Evolutionary conservation across 2,888 invertebrate species (phyloP), one percentile per base, ranked within the genome.

Genomic region (Furcula furcula): DNA sequence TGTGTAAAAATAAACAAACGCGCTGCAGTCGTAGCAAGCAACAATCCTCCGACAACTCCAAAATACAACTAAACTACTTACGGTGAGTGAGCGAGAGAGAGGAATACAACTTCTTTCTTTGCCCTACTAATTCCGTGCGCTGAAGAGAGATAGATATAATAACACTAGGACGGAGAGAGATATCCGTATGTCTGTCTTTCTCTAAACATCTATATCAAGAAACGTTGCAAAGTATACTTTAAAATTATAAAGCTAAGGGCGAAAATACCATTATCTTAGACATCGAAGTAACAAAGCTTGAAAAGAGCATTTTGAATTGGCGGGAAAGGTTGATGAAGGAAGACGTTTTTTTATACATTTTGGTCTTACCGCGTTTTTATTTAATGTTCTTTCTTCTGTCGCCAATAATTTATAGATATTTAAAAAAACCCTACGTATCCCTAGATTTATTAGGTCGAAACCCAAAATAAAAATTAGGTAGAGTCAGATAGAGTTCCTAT

Each of bases 291-390:
- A 16, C 15, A 38, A 47, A 55, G 46, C 42, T 19, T 13, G 6
- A 7, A 4, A 13, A 14, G 14, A 31, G 45, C 40, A 51, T 48
- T 53, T 59, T 40, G 53, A 67, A 61, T 71, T 76, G 79, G 79
- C 79, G 79, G 79, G 79, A 80, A 80, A 74, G 55, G 58, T 61
- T 56, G n/a, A 36, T 30, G 20, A 40, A 45, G 36, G 53, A 51
- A 40, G 46, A 43, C 40, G 46, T 29, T 32, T 25, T 32, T 23
- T 34, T 46, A 42, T 40, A 38, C 15, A 41, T 31, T 37, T 34
- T 38, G 39, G 28, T n/a, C n/a, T n/a, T n/a, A n/a, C n/a, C n/a
- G n/a, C n/a, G n/a, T n/a, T n/a, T n/a, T n/a, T n/a, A n/a, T n/a
- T n/a, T n/a, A n/a, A n/a, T n/a, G n/a, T n/a, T n/a, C n/a, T n/a